Evolutionary conservation across 2,797 vertebrate genomes (phyloP), one percentile per base, ranked within the genome.

Genomic region (Phrynocephalus forsythii): DNA sequence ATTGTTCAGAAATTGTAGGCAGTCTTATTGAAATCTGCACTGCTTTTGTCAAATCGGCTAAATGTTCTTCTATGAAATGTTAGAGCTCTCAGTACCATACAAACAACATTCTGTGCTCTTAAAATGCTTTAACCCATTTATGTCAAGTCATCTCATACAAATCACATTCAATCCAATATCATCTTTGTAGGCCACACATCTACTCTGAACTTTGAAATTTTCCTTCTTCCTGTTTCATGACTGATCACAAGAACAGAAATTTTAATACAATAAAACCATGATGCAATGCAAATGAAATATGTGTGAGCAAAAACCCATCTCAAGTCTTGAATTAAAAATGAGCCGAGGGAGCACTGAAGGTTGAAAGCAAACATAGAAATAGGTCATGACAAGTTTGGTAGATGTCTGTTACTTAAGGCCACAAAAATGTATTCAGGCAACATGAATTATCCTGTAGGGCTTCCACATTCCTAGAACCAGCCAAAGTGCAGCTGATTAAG

Each of bases 401-500:
- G 76, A 28, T 60, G 38, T 63, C 24, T 79, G 68, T 50, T 84
- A 80, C 67, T 73, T 44, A 73, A 28, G 24, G 22, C 68, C 69
- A 52, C 72, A 50, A 67, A 80, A 84, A 67, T 28, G 56, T 84
- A 80, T 73, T 20, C 28, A 28, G 52, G 28, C 82, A 73, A 66
- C 15, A 66, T 16, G 24, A 72, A 63, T 73, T 66, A 24, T 83
- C 82, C 50, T 63, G 30, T 50, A 20, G 33, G 28, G 50, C 79
- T 84, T 63, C 20, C n/a, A 50, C 22, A 8, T 44, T 9, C 9
- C 38, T 24, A 66, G 67, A 63, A 85, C 50, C 48, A 33, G 3
- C 18, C 5, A 79, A 68, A 60, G 88, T 76, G 78, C 22, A 87
- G 56, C 56, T 86, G 91, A 91, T 86, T 44, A 80, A 89, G 87